phyloP scores from a whole-genome alignment of 1,140 invertebrate genomes.

The Bathynomus jamesi region DNA sequence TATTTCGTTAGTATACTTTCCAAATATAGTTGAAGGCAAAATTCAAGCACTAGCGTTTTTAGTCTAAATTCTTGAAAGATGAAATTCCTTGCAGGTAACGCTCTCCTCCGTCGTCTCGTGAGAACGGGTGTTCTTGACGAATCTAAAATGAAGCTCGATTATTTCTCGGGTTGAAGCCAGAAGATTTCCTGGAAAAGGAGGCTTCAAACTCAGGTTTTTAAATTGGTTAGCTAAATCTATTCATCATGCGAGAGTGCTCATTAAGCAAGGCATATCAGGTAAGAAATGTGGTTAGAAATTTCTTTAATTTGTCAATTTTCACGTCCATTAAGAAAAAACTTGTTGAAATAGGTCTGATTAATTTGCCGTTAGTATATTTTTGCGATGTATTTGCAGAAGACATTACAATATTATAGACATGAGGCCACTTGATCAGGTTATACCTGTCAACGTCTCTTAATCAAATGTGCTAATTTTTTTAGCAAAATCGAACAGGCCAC shows the following conservation, averaged over 20 bases:
- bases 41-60: too few species aligned
- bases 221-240: slow-evolving; percentile 97
- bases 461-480: too few species aligned
- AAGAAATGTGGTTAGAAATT: slow-evolving; percentile 32
- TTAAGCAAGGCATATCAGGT: slow-evolving; percentile 99
- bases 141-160: slow-evolving; percentile 99
- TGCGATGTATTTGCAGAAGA: too few species aligned
- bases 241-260: slow-evolving; percentile 96
- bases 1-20: too few species aligned
- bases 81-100: slow-evolving; percentile 89
- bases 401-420: too few species aligned
- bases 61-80: too few species aligned
- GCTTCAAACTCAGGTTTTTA: slow-evolving; percentile 99
- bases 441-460: slow-evolving; percentile 29
- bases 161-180: slow-evolving; percentile 94
- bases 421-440: slow-evolving; percentile 28
- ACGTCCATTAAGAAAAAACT: too few species aligned
- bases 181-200: slow-evolving; percentile 99
- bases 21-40: too few species aligned
- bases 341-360: too few species aligned
- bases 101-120: slow-evolving; percentile 91
- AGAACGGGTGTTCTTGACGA: slow-evolving; percentile 97
- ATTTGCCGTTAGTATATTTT: too few species aligned
- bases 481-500: too few species aligned
- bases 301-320: not conserved